Base-by-base conservation (phyloP, 2,797 vertebrate genomes). In the Erethizon dorsatum region DNA sequence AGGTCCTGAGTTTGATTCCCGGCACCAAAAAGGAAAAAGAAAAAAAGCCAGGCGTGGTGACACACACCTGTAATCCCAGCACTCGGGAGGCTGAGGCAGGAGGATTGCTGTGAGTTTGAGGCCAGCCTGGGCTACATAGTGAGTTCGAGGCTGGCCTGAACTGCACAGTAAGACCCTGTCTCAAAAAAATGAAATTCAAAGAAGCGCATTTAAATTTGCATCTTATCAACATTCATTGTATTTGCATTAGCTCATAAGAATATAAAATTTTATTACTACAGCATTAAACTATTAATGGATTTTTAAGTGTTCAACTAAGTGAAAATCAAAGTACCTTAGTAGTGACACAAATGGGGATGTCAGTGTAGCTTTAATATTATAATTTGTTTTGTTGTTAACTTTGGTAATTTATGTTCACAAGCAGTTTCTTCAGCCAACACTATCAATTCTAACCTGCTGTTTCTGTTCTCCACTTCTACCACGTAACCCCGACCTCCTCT, bases 301-400 rank as follows among this genome's bases (percentile, higher is more conserved):
- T 61, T 90, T 0, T 67, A 90, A 87, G 47, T 82, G 31, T 69
- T 69, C 17, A 80, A 57, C 54, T 85, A 59, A 83, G 71, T 45
- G 54, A 92, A 89, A 91, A 89, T 78, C 45, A 17, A 80, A 90
- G 61, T 94, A 50, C 17, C 4, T 92, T 50, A 95, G 65, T 79
- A 73, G 14, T 31, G 77, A 87, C 63, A 95, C 22, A 83, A 57
- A 41, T 14, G 61, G 31, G 15, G 41, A 50, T 54, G 10, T n/a
- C 24, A 77, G 8, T 63, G 65, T 24, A 82, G 33, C 88, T 24
- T 28, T 9, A 28, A 85, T 54, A 33, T 24, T n/a, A 17, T 22
- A 61, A 88, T 54, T 73, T 71, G 52, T 56, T 90, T 52, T 61
- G 41, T 15, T 85, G 33, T n/a, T 15, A 75, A 80, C 14, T 50